Evolutionary conservation across 2,888 invertebrate species (phyloP), one percentile per base, ranked within the genome.

Genomic region (Lagria hirta): DNA sequence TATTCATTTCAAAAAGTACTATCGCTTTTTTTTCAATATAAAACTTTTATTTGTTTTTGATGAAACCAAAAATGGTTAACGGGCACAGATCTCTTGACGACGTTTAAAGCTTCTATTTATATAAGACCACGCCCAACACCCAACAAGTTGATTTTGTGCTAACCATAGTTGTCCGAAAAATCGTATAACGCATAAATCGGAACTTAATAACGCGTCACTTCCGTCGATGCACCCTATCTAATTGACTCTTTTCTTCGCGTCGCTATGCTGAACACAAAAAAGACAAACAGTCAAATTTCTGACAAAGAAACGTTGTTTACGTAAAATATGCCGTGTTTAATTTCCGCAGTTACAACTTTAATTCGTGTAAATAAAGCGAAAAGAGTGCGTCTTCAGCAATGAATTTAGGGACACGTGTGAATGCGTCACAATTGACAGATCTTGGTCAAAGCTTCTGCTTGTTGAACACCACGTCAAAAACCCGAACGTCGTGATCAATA

Each of bases 121-220:
- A n/a, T n/a, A n/a, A n/a, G n/a, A 11, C 29, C 29, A 17, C 17
- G 29, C 17, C 29, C 16, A 17, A 11, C 18, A 29, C 32, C 17
- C 32, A 32, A 20, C 21, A 32, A 21, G 16, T 29, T n/a, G n/a
- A n/a, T n/a, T n/a, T n/a, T n/a, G n/a, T n/a, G n/a, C 4, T 18
- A 18, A 35, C 24, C 22, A 35, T 35, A 24, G 35, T 24, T 23
- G 24, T 11, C 35, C 34, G 12, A 34, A 24, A 35, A 35, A 26
- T 35, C 32, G 26, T 33, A 38, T 33, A 44, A 24, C 20, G 24
- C 40, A 40, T 40, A 22, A 38, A 42, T 51, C 50, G 50, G 49
- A 52, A 52, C 51, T 49, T 43, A 47, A 49, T 56, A 56, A 56
- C 46, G 52, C 56, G 54, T 52, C 48, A 56, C 52, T 49, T 54